A percentile compares a stretch with the other conserved stretches of the same genome.
Conservation (phyloP, 2,797 vertebrate genomes). For the Tachyglossus aculeatus region DNA sequence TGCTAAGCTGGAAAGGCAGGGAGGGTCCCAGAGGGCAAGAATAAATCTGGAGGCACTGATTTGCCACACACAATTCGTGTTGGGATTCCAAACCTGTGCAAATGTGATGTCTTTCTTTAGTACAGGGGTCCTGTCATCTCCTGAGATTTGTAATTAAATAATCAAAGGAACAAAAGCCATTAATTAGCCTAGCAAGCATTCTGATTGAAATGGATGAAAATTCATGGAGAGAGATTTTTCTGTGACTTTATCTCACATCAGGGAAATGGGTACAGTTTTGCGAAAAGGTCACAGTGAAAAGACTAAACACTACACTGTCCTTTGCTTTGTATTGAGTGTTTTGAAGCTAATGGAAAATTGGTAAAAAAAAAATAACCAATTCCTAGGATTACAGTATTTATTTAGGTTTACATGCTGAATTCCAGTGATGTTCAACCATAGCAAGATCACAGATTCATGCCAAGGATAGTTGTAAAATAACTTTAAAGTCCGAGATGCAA, state of each 20-base stretch:
- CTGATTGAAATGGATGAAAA: slow-evolving; percentile 40
- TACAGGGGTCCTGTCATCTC: slow-evolving; percentile 50
- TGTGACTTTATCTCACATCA: not conserved
- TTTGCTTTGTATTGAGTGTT: too few relatives aligned
- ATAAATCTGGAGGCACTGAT: slow-evolving; percentile 61
- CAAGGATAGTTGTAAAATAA: too few relatives aligned
- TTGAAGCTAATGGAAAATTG: too few relatives aligned
- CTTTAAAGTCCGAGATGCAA: too few relatives aligned
- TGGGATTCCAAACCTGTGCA: slow-evolving; percentile 59
- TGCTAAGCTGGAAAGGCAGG: slow-evolving; percentile 60
- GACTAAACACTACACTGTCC: not conserved
- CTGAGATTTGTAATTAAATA: slow-evolving; percentile 61
- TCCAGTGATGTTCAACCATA: too few relatives aligned
- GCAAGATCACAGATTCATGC: too few relatives aligned
- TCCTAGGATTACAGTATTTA: too few relatives aligned
- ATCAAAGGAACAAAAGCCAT: slow-evolving; percentile 59
- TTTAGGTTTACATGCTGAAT: too few relatives aligned
- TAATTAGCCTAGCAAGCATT: slow-evolving; percentile 51
- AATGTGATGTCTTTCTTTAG: slow-evolving; percentile 58
- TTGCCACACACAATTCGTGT: slow-evolving; percentile 52
- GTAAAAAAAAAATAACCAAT: too few relatives aligned
- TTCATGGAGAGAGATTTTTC: slow-evolving; percentile 43
- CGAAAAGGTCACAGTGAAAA: slow-evolving; percentile 7
- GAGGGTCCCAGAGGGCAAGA: slow-evolving; percentile 55
- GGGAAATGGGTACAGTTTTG: slow-evolving; percentile 14